These are phyloP conservation scores for Ctenomys sociabilis DNA, from an alignment of 2,113 vertebrate species.

Conservation along the genomic window DNA sequence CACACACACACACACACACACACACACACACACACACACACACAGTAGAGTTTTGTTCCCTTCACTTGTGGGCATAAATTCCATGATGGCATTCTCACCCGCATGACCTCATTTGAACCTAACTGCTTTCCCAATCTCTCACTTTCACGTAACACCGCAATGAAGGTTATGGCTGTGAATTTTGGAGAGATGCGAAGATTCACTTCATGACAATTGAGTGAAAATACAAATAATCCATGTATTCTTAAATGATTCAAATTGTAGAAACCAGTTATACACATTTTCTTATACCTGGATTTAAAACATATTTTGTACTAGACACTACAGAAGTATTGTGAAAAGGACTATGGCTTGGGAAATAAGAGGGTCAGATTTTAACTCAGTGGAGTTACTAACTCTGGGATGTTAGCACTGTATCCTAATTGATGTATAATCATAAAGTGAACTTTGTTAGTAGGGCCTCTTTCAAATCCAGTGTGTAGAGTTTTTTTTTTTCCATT, in stretches of 20 bases:
- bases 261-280: not conserved
- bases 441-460: not conserved
- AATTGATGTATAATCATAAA: not conserved
- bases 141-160: not conserved
- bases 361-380: not conserved
- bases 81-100: not conserved
- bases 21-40: not conserved
- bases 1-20: not conserved
- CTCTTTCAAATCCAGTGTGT: slow-evolving; percentile 11
- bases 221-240: not conserved
- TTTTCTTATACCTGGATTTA: not conserved
- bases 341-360: not conserved
- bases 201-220: not conserved
- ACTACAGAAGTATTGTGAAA: not conserved
- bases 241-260: not conserved
- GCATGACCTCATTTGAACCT: not conserved
- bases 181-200: not conserved
- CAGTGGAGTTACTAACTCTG: not conserved
- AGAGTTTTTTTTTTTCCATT: not conserved
- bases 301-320: not conserved
- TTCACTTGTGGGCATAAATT: not conserved
- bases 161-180: not conserved
- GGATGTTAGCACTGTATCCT: not conserved
- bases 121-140: not conserved
- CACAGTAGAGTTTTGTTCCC: not conserved